phyloP scores from a whole-genome alignment of 2,797 vertebrate genomes.

The Diplodus puntazzo region DNA sequence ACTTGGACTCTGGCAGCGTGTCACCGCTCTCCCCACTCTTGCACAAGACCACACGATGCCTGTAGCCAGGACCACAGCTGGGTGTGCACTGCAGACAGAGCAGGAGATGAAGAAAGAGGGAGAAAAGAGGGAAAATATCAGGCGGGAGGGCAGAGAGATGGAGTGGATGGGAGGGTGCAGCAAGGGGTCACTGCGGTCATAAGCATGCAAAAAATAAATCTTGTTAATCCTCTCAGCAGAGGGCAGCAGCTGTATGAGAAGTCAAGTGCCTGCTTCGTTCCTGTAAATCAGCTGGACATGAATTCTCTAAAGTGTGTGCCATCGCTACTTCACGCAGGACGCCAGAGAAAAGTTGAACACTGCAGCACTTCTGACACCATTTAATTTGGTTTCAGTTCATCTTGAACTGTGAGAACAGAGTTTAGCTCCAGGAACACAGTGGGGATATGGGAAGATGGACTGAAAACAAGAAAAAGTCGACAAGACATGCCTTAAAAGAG shows the following conservation, averaged over 20 bases:
- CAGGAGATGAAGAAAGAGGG: conserved; percentile 4
- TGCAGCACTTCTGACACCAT: conserved; percentile 36
- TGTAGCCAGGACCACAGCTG: conserved; percentile 94
- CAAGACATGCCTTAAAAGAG: neutral
- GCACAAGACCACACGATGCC: conserved; percentile 94
- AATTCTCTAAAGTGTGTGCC: conserved; percentile 35
- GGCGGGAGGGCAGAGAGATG: conserved; percentile 26
- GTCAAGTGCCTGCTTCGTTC: conserved; percentile 14
- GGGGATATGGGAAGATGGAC: neutral
- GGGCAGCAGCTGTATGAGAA: conserved; percentile 61
- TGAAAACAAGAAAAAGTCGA: conserved; percentile 1
- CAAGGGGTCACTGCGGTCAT: conserved; percentile 63
- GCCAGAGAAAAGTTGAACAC: conserved; percentile 33
- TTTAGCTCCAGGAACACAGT: conserved; percentile 33
- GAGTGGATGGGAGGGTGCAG: conserved; percentile 40
- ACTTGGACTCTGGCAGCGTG: conserved; percentile 88
- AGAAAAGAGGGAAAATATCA: conserved; percentile 13
- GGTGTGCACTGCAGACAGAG: conserved; percentile 90
- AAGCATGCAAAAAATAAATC: neutral
- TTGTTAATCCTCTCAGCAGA: conserved; percentile 57
- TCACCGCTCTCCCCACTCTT: conserved; percentile 92
- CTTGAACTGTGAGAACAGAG: conserved; percentile 35
- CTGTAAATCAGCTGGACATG: conserved; percentile 58
- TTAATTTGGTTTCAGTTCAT: conserved; percentile 45
- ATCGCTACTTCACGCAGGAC: conserved; percentile 34